phyloP scores from a whole-genome alignment of 2,888 invertebrate species.

The Pollenia griseotomentosa region DNA sequence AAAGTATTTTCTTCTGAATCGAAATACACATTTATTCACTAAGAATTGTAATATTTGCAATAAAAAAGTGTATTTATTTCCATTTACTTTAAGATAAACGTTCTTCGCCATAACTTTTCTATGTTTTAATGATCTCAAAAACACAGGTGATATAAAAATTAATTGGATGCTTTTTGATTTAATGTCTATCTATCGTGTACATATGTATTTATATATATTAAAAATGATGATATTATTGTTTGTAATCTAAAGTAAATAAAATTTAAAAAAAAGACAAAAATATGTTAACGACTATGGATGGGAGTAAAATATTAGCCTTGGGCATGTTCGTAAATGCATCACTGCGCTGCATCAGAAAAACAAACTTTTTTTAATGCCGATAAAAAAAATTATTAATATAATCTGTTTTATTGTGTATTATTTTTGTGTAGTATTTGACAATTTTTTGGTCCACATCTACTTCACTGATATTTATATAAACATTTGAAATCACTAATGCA shows the following conservation, averaged over 20 bases:
- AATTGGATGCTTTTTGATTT: conserved; percentile 19
- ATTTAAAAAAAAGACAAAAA: conserved; percentile 14
- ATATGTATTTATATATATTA: not conserved
- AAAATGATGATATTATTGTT: conserved; percentile 27
- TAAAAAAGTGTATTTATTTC: conserved; percentile 71
- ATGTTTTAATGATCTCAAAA: conserved; percentile 1
- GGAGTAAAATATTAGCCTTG: conserved; percentile 25
- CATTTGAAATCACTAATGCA: too few species aligned
- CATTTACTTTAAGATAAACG: conserved; percentile 56
- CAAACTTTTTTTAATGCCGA: too few species aligned
- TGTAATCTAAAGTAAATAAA: conserved; percentile 25
- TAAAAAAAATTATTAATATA: too few species aligned
- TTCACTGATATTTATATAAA: too few species aligned
- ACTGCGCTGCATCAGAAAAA: too few species aligned
- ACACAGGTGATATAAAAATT: conserved; percentile 23
- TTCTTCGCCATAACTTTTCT: conserved; percentile 9
- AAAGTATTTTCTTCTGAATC: too few species aligned
- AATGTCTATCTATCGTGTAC: conserved; percentile 32
- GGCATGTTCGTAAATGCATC: too few species aligned
- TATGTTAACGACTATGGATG: conserved; percentile 36
- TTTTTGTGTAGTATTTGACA: too few species aligned
- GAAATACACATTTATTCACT: not conserved
- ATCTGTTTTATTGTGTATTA: too few species aligned
- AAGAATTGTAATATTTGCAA: conserved; percentile 39
- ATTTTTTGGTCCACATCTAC: too few species aligned